Evolutionary conservation across 2,113 vertebrate genomes (phyloP), one percentile per base, ranked within the genome.

Genomic region (Bubo blakistoni): DNA sequence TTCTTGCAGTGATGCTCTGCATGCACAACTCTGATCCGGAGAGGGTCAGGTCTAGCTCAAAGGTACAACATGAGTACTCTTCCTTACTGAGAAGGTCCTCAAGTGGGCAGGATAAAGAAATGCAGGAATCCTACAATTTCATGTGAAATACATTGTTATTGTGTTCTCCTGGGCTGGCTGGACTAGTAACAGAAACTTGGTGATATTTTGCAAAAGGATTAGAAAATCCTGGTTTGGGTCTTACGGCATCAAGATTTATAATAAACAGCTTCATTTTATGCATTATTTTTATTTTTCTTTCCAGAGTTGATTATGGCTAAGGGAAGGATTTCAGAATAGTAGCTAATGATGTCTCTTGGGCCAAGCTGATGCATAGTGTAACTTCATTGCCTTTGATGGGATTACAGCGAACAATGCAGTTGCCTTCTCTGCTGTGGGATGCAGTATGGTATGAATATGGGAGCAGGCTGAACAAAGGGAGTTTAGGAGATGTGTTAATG

Each of bases 11-110:
- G 29, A 7, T 16, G 38, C 18, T 40, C 16, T 32, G 46, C 7
- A 1, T 2, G 4, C 40, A 26, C 17, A 46, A 2, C 14, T 54
- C 30, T 11, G 12, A 0, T 22, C 36, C 8, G 11, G 38, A 13
- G 42, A 11, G 12, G 38, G 16, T 38, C 3, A 15, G 34, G 34
- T 52, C 29, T 11, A 40, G 17, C 51, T 72, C 63, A 17, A 8
- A 51, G 70, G 19, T 34, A 18, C 13, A 17, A 10, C 5, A 0
- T 10, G n/a, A 66, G 57, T 30, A 4, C 17, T 10, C 26, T 14
- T 77, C 58, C 40, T 61, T 46, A 18, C n/a, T 55, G 46, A 67
- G 46, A 16, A 38, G 52, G 4, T 16, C 26, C 30, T 65, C 18
- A 22, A 22, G 22, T 5, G 17, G 40, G 16, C 7, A 47, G 59